Conservation (phyloP, 2,797 vertebrate species). For the Heliangelus exortis region DNA sequence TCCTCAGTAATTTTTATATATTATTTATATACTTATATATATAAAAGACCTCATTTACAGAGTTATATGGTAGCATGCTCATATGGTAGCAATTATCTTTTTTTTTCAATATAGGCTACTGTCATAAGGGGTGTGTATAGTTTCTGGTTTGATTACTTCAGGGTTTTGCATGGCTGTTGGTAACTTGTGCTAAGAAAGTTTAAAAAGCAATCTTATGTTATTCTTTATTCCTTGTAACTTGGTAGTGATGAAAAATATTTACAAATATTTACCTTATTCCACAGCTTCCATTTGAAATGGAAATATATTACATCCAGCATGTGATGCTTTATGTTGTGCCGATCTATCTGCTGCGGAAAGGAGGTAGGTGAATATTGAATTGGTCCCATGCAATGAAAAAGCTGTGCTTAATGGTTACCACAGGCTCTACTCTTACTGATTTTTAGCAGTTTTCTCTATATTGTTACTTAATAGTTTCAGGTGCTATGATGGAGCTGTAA, state of each 20-base stretch:
- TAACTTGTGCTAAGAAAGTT: neutral
- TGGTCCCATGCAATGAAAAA: neutral
- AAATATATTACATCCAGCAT: constrained; percentile 98
- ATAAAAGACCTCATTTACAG: neutral
- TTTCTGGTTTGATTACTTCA: neutral
- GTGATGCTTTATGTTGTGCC: constrained; percentile 97
- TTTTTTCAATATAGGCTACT: neutral
- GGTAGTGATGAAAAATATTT: neutral
- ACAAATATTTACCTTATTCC: constrained; percentile 41
- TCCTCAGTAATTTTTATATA: neutral
- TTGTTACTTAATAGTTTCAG: neutral
- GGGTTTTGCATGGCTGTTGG: neutral
- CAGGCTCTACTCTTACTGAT: neutral
- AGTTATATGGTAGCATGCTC: neutral
- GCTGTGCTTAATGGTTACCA: neutral
- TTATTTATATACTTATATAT: neutral
- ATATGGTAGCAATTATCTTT: neutral
- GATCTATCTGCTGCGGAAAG: constrained; percentile 94
- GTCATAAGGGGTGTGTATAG: neutral
- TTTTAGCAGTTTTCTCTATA: neutral
- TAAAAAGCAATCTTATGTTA: neutral
- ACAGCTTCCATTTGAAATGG: constrained; percentile 96
- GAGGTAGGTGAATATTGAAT: constrained; percentile 82
- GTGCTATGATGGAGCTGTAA: neutral
- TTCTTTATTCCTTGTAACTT: neutral